phyloP scores from a whole-genome alignment of 2,888 invertebrate species.

The Gerosis bhagava region DNA sequence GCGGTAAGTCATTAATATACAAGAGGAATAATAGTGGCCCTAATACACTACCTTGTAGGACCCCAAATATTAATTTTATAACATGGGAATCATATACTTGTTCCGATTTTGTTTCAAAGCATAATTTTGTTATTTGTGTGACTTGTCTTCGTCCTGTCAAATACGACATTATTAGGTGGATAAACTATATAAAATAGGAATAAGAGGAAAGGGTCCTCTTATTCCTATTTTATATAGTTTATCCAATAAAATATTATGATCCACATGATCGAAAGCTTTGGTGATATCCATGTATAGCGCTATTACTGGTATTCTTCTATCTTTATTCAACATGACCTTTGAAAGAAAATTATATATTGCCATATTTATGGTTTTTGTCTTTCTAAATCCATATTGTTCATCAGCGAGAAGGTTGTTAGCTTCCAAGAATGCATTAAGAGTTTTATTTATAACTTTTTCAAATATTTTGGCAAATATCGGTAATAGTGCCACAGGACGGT shows the following conservation, averaged over 20 bases:
- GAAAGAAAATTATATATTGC: not conserved
- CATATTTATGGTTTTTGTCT: not conserved
- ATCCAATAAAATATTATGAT: not conserved
- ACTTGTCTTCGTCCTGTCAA: not conserved
- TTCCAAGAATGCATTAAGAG: not conserved
- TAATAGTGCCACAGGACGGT: not conserved
- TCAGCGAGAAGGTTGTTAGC: not conserved
- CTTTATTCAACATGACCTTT: not conserved
- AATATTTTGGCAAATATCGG: not conserved
- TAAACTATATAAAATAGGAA: too few species aligned
- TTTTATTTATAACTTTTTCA: not conserved
- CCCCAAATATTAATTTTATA: not conserved
- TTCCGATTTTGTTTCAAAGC: not conserved
- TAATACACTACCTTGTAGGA: not conserved
- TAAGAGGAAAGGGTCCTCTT: too few species aligned
- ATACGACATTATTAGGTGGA: too few species aligned
- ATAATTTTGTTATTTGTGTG: not conserved
- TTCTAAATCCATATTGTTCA: constrained; percentile 4
- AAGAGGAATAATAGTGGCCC: too few species aligned
- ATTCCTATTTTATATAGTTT: not conserved
- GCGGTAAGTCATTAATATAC: constrained; percentile 4
- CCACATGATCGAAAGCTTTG: too few species aligned
- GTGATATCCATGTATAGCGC: not conserved
- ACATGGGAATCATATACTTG: not conserved
- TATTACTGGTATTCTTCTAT: not conserved